phyloP scores from a whole-genome alignment of 2,888 invertebrate genomes.

The Onthophagus sagittarius region DNA sequence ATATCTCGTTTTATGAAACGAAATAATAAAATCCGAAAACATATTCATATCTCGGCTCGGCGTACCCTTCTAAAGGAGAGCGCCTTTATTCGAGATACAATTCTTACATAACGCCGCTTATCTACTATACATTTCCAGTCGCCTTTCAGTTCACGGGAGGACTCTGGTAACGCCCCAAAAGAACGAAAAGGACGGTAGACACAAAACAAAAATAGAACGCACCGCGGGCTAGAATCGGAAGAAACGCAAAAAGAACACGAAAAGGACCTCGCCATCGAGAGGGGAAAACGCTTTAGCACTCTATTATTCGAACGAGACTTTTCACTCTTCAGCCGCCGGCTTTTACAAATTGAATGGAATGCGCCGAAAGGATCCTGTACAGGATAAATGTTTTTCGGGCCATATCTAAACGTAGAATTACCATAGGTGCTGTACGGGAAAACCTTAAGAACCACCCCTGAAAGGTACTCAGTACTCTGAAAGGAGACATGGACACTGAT shows the following conservation, averaged over 20 bases:
- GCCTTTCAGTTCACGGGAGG: conserved; percentile 2
- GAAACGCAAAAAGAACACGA: background rate
- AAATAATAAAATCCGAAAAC: conserved; percentile 1
- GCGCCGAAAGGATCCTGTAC: conserved; percentile 11
- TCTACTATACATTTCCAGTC: conserved; percentile 11
- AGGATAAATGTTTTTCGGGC: conserved; percentile 9
- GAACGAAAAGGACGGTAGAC: background rate
- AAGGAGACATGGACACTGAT: background rate
- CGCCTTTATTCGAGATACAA: conserved; percentile 2
- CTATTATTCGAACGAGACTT: conserved; percentile 14
- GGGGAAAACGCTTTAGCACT: conserved; percentile 10
- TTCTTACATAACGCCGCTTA: conserved; percentile 7
- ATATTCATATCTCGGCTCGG: background rate
- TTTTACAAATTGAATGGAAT: conserved; percentile 14
- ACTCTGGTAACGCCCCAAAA: background rate
- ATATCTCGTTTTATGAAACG: background rate
- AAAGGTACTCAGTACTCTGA: background rate
- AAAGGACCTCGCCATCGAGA: background rate
- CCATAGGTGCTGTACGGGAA: background rate
- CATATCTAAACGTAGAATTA: conserved; percentile 6
- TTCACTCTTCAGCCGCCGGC: conserved; percentile 8
- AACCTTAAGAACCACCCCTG: background rate
- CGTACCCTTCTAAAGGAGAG: background rate
- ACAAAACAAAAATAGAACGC: conserved; percentile 2
- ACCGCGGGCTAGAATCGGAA: background rate